These are phyloP conservation scores for Tigriopus japonicus DNA, from an alignment of 1,140 invertebrate species.

Conservation along the genomic window DNA sequence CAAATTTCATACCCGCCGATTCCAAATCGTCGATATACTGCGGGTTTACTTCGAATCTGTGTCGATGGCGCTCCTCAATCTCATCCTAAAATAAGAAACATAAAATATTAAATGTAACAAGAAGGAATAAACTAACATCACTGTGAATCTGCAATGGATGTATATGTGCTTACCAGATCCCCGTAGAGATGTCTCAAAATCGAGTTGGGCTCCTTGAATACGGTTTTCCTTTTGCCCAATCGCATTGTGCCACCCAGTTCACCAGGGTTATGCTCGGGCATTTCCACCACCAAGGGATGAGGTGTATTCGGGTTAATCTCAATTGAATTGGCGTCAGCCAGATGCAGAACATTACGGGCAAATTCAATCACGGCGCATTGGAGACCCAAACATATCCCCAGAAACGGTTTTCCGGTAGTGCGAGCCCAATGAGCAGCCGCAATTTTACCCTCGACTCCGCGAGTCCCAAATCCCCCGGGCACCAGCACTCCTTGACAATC, in stretches of 20 bases:
- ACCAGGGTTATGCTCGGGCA: slow-evolving; percentile 91
- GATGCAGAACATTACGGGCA: slow-evolving; percentile 58
- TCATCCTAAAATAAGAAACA: neutral
- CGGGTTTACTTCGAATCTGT: slow-evolving; percentile 73
- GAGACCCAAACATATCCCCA: slow-evolving; percentile 90
- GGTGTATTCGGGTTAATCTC: slow-evolving; percentile 56
- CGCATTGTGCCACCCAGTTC: slow-evolving; percentile 95
- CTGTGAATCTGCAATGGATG: no score
- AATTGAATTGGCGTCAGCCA: slow-evolving; percentile 61
- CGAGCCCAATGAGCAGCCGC: slow-evolving; percentile 81
- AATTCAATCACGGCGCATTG: slow-evolving; percentile 96
- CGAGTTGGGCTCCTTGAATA: slow-evolving; percentile 36
- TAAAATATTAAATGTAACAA: no score
- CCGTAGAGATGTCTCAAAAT: slow-evolving; percentile 51
- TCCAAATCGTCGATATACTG: slow-evolving; percentile 58
- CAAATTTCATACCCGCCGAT: slow-evolving; percentile 66
- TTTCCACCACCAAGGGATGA: slow-evolving; percentile 79
- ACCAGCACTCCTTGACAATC: slow-evolving; percentile 85
- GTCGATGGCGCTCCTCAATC: neutral
- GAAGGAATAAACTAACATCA: no score
- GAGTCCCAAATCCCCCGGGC: slow-evolving; percentile 87
- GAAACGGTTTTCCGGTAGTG: slow-evolving; percentile 64
- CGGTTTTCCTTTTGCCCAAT: slow-evolving; percentile 70
- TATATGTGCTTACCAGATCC: slow-evolving; percentile 38
- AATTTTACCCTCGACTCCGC: slow-evolving; percentile 93